A percentile compares a stretch with the other conserved stretches of the same genome.
Conservation (phyloP, 2,888 invertebrate genomes). For the Formica aserva region DNA sequence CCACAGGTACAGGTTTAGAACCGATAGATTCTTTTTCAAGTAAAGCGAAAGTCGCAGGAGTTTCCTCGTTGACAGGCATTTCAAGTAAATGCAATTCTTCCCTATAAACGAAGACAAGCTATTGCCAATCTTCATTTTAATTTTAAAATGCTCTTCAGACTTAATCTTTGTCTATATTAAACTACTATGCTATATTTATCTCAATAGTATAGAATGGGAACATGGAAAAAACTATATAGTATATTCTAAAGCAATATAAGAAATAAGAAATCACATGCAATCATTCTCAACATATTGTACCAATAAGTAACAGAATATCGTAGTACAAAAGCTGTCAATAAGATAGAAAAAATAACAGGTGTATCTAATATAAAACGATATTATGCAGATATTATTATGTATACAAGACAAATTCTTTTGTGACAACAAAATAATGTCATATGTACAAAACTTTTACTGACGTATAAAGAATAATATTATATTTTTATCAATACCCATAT, state of each 20-base stretch:
- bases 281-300: neutral
- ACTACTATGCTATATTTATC: slow-evolving; percentile 37
- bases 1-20: slow-evolving; percentile 79
- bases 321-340: neutral
- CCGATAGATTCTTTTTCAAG: slow-evolving; percentile 52
- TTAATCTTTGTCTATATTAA: slow-evolving; percentile 53
- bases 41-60: slow-evolving; percentile 52
- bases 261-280: slow-evolving; percentile 17
- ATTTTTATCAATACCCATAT: neutral
- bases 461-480: neutral
- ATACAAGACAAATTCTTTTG: neutral
- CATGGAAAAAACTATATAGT: neutral
- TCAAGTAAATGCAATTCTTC: slow-evolving; percentile 83
- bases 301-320: neutral
- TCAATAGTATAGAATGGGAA: neutral
- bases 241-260: neutral
- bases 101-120: slow-evolving; percentile 77
- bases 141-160: slow-evolving; percentile 3
- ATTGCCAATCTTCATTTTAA: slow-evolving; percentile 62
- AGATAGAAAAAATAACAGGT: neutral
- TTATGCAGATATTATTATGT: slow-evolving; percentile 5
- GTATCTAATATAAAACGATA: neutral
- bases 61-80: slow-evolving; percentile 72
- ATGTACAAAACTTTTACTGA: neutral
- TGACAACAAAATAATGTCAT: neutral